A percentile compares a stretch with the other conserved stretches of the same genome.
These are phyloP conservation scores for Acrocephalus kingi DNA, from an alignment of 2,113 vertebrate genomes.

Conservation along the genomic window DNA sequence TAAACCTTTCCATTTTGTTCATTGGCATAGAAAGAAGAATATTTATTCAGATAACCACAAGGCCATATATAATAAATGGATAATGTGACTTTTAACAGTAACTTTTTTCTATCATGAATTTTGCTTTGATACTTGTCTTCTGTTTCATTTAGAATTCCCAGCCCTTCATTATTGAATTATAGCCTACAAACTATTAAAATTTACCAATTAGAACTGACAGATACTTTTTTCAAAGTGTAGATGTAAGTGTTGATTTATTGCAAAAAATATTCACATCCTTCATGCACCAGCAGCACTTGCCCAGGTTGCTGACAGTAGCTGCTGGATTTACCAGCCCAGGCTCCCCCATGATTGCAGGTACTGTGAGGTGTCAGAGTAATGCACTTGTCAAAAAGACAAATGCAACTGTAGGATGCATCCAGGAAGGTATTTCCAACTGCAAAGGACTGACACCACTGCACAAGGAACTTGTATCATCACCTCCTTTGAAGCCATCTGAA, in stretches of 20 bases:
- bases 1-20: neutral
- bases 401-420: neutral
- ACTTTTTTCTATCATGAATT: neutral
- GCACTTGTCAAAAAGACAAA: conserved; percentile 1
- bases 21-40: neutral
- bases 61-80: neutral
- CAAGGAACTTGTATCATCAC: neutral
- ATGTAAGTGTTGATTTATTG: neutral
- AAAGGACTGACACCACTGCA: neutral
- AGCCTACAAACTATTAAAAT: conserved; percentile 51
- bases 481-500: neutral
- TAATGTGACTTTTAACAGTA: neutral
- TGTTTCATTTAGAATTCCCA: conserved; percentile 49
- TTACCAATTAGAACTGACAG: conserved; percentile 42
- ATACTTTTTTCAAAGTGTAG: conserved; percentile 15
- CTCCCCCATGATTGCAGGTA: neutral
- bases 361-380: neutral
- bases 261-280: neutral
- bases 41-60: neutral
- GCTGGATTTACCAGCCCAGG: neutral
- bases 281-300: neutral
- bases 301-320: neutral
- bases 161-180: conserved; percentile 47
- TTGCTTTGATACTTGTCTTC: conserved; percentile 52
- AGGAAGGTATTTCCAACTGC: neutral